Evolutionary conservation across 2,797 vertebrate genomes (phyloP).

Genomic region (Paguma larvata): DNA sequence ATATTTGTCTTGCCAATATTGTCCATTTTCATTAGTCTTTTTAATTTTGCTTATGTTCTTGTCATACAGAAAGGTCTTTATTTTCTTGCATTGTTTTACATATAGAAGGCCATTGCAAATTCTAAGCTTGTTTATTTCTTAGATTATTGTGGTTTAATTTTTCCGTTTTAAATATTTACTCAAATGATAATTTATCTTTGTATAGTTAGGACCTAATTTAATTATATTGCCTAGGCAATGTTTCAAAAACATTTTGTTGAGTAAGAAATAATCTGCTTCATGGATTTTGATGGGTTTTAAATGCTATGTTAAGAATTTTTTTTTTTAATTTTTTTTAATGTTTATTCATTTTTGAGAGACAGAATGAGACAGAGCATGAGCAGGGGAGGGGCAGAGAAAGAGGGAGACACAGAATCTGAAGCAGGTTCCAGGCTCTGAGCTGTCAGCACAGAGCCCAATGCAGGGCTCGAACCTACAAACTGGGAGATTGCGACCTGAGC

Average conservation of each 20-base stretch:
- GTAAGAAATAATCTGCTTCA: not conserved
- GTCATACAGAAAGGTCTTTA: not conserved
- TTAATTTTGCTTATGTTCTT: not conserved
- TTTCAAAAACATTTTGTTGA: constrained; percentile 15
- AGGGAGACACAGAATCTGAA: no score
- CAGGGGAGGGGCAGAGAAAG: no score
- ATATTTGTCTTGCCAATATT: not conserved
- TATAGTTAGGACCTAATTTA: not conserved
- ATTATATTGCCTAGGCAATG: constrained; percentile 28
- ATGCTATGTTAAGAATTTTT: not conserved
- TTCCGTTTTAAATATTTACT: not conserved
- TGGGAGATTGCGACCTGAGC: no score
- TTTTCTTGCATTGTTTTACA: not conserved
- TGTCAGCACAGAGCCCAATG: no score
- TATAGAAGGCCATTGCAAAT: not conserved
- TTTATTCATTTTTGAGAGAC: no score
- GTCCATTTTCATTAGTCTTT: not conserved
- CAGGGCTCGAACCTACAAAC: no score
- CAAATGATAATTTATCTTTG: not conserved
- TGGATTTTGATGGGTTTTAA: not conserved
- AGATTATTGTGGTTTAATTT: not conserved
- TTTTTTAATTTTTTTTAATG: no score
- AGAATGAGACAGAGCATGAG: no score
- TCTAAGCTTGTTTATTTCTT: not conserved
- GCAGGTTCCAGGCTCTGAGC: no score